Evolutionary conservation across 2,888 invertebrate genomes (phyloP), one percentile per base, ranked within the genome.

Genomic region (Lepetodrilus schrolli): DNA sequence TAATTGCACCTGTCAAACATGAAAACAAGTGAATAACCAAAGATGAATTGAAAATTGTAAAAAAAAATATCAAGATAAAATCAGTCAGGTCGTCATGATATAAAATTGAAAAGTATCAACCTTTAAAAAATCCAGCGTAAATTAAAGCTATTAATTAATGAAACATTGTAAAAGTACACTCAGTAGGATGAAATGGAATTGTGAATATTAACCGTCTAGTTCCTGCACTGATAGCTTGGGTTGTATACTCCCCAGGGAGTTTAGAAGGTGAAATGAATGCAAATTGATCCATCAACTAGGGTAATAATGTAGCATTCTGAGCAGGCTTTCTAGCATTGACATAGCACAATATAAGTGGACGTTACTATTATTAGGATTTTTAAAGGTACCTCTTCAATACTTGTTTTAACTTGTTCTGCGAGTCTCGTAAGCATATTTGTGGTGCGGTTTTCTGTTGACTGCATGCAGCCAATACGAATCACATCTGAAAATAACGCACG

Each of bases 381-480:
- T 37, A 13, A 23, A 5, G 43, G n/a, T 1, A 85, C 85, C 81
- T 84, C 83, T 51, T 83, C 83, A 72, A 74, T 76, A 49, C 75
- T 75, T 5, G 81, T 75, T 38, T 81, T 75, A 69, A 85, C 83
- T 20, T 77, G 58, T 34, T 83, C 82, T 1, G 83, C 80, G 13
- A 85, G 66, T 74, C 77, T 83, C 66, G 77, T 70, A 30, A 85
- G 68, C 74, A 85, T 72, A 13, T 74, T 48, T 17, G 36, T 66
- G 4, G 65, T 66, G 36, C 66, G 26, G 20, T 51, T 37, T 13
- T 74, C 51, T 10, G 72, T 49, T 8, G 21, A 36, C 13, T 72
- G 66, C 20, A 68, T 51, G 36, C 74, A 74, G 4, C 74, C 74
- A 37, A 74, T 74, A 26, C 74, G 71, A n/a, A 74, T 72, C 26